Percentiles rank a stretch among this genome's conserved stretches.
phyloP scores from a whole-genome alignment of 2,797 vertebrate species.

The Sebastiscus tertius region DNA sequence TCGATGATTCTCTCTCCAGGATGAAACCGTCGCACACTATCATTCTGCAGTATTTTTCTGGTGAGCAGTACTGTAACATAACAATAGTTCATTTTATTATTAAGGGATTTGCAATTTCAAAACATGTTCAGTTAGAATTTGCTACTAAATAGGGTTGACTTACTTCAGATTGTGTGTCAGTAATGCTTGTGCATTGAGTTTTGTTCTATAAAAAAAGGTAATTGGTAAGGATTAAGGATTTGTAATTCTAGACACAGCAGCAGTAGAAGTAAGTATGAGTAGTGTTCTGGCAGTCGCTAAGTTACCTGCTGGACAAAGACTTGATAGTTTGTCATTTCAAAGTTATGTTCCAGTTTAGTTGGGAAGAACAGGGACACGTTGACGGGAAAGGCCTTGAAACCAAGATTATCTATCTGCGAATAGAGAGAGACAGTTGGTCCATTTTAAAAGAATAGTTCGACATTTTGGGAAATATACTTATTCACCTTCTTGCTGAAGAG shows the following conservation, averaged over 20 bases:
- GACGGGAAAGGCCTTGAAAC: conserved; percentile 65
- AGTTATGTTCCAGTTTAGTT: conserved; percentile 52
- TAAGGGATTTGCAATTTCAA: background rate
- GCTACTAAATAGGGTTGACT: conserved; percentile 19
- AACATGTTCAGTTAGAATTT: background rate
- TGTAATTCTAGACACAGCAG: background rate
- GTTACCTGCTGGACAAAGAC: conserved; percentile 64
- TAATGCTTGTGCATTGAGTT: conserved; percentile 46
- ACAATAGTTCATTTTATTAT: background rate
- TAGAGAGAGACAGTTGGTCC: background rate
- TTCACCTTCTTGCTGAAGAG: background rate
- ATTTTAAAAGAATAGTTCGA: background rate
- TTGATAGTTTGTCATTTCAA: conserved; percentile 59
- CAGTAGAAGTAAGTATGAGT: background rate
- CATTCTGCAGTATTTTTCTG: conserved; percentile 17
- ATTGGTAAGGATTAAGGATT: background rate
- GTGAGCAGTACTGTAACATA: conserved; percentile 59
- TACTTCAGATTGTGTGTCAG: conserved; percentile 19
- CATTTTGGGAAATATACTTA: background rate
- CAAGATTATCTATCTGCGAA: conserved; percentile 75
- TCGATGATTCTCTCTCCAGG: conserved; percentile 44
- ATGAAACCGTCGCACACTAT: conserved; percentile 57
- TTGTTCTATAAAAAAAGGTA: conserved; percentile 58
- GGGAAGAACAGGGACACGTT: conserved; percentile 66
- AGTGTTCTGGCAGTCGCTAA: background rate